Evolutionary conservation across 2,888 invertebrate species (phyloP).

Genomic region (Platycheirus rosarum): DNA sequence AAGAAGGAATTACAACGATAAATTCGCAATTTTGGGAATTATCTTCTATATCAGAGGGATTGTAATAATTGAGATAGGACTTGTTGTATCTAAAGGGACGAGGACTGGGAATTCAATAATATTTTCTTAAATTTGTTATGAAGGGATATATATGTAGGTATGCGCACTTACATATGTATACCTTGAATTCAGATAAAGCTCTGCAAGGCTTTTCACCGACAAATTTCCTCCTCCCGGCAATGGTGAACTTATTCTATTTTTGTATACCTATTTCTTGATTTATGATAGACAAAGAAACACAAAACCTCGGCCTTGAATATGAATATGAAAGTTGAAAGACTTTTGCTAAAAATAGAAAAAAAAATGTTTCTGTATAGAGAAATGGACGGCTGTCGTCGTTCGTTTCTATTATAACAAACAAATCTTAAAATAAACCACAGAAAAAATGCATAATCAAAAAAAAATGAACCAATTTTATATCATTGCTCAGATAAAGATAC

Average conservation of each 20-base stretch:
- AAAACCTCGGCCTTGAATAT: constrained; percentile 6
- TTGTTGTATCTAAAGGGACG: not conserved
- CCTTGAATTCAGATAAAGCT: too few relatives aligned
- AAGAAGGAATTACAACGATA: not conserved
- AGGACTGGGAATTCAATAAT: too few relatives aligned
- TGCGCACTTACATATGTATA: too few relatives aligned
- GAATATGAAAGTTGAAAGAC: constrained; percentile 6
- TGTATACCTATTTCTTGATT: too few relatives aligned
- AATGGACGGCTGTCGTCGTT: constrained; percentile 3
- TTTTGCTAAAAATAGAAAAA: constrained; percentile 13
- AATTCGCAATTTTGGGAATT: not conserved
- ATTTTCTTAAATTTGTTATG: too few relatives aligned
- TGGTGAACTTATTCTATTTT: not conserved
- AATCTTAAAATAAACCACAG: not conserved
- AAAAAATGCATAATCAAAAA: not conserved
- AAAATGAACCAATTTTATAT: not conserved
- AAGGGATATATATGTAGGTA: too few relatives aligned
- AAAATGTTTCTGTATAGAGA: not conserved
- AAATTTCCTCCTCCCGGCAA: too few relatives aligned
- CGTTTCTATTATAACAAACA: not conserved
- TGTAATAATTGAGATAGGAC: not conserved
- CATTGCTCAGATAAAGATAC: not conserved
- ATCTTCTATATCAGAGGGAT: not conserved
- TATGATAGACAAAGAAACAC: not conserved
- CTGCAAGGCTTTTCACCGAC: too few relatives aligned